These are phyloP conservation scores for Agrochola circellaris DNA, from an alignment of 2,888 invertebrate genomes.

Conservation along the genomic window DNA sequence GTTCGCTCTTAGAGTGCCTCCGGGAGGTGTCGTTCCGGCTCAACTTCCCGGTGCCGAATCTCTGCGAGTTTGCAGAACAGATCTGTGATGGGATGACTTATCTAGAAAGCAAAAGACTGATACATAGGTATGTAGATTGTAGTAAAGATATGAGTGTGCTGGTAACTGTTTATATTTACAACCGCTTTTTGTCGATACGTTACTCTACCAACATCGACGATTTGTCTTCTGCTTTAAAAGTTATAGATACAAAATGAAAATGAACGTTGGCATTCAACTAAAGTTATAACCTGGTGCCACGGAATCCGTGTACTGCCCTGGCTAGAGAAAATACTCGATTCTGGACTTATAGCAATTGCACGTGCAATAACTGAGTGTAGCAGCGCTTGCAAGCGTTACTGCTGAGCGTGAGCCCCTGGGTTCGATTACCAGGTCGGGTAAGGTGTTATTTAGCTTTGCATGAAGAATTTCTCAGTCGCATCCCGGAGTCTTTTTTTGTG, in stretches of 20 bases:
- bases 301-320: not conserved
- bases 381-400: not conserved
- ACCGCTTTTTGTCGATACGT: not conserved
- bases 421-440: not conserved
- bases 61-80: constrained; percentile 98
- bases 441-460: not conserved
- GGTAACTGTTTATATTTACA: not conserved
- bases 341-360: not conserved
- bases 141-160: not conserved
- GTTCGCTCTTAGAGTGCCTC: constrained; percentile 98
- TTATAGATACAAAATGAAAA: not conserved
- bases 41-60: constrained; percentile 97
- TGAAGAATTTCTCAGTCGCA: not conserved
- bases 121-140: constrained; percentile 93
- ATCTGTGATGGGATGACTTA: constrained; percentile 99
- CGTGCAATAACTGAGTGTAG: not conserved
- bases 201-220: not conserved
- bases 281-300: not conserved
- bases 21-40: constrained; percentile 97
- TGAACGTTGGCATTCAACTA: not conserved
- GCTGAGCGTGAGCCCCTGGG: not conserved
- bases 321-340: not conserved
- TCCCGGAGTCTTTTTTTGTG: not conserved
- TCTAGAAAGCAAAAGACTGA: constrained; percentile 98
- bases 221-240: not conserved